phyloP scores from a whole-genome alignment of 2,113 vertebrate species.

The Puma concolor region DNA sequence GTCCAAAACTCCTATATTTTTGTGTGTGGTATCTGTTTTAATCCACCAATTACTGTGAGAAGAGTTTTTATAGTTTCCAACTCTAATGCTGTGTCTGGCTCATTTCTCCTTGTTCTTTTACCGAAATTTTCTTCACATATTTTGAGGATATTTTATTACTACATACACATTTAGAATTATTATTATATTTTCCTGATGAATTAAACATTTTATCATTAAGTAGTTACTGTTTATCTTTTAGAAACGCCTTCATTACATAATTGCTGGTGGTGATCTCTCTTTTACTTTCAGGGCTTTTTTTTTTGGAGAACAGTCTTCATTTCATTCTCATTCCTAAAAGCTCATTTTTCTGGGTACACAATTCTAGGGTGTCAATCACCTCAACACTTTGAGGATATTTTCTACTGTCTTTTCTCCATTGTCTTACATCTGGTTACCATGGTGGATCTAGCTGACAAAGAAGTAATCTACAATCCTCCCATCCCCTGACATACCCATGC shows the following conservation, averaged over 20 bases:
- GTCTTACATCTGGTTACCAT: neutral
- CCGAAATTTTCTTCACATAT: neutral
- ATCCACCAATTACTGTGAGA: neutral
- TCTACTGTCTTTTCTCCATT: neutral
- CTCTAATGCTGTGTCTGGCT: neutral
- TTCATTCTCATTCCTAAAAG: neutral
- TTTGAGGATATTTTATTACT: neutral
- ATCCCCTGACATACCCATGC: no score
- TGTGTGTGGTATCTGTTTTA: neutral
- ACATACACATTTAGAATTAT: neutral
- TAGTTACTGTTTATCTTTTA: neutral
- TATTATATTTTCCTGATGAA: neutral
- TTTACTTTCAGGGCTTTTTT: neutral
- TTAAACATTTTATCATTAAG: neutral
- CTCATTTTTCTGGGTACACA: neutral
- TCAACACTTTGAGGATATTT: neutral
- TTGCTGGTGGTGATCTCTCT: neutral
- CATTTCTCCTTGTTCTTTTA: neutral
- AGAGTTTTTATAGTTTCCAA: slow-evolving; percentile 7
- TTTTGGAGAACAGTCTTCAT: neutral
- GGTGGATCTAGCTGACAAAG: neutral
- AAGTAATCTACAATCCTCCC: neutral
- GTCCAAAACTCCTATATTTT: neutral
- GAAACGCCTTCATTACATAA: neutral
- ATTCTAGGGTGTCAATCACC: neutral